A percentile compares a stretch with the other conserved stretches of the same genome.
These are phyloP conservation scores for Drosophila prolongata DNA, from an alignment of 2,888 invertebrate species.

Conservation along the genomic window DNA sequence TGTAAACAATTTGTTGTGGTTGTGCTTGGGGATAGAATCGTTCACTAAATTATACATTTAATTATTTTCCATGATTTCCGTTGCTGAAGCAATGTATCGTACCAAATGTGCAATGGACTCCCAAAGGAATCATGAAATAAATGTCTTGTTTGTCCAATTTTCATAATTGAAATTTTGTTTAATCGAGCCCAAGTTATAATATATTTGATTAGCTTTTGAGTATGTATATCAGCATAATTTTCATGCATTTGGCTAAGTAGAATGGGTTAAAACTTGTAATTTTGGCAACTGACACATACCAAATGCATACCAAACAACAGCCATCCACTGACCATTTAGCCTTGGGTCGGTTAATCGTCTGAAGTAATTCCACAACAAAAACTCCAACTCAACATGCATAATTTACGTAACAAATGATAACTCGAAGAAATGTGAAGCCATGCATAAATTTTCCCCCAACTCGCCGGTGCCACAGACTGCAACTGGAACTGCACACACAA, in stretches of 20 bases:
- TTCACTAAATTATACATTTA: constrained; percentile 40
- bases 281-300: constrained; percentile 39
- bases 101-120: constrained; percentile 11
- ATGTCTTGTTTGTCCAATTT: constrained; percentile 52
- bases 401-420: constrained; percentile 81
- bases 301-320: constrained; percentile 11
- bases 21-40: constrained; percentile 24
- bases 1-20: constrained; percentile 70
- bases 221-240: constrained; percentile 27
- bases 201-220: constrained; percentile 52
- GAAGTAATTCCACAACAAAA: constrained; percentile 70
- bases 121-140: constrained; percentile 34
- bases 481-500: constrained; percentile 37
- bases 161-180: constrained; percentile 67
- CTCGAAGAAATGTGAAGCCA: constrained; percentile 83
- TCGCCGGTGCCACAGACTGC: constrained; percentile 32
- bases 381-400: constrained; percentile 78
- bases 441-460: constrained; percentile 76
- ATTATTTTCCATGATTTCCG: constrained; percentile 35
- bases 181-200: constrained; percentile 37
- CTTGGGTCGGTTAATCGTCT: constrained; percentile 68
- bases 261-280: constrained; percentile 43
- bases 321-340: constrained; percentile 53
- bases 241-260: constrained; percentile 39
- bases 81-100: constrained; percentile 6